These are phyloP conservation scores for Squalus acanthias DNA, from an alignment of 2,797 vertebrate species.

Conservation along the genomic window DNA sequence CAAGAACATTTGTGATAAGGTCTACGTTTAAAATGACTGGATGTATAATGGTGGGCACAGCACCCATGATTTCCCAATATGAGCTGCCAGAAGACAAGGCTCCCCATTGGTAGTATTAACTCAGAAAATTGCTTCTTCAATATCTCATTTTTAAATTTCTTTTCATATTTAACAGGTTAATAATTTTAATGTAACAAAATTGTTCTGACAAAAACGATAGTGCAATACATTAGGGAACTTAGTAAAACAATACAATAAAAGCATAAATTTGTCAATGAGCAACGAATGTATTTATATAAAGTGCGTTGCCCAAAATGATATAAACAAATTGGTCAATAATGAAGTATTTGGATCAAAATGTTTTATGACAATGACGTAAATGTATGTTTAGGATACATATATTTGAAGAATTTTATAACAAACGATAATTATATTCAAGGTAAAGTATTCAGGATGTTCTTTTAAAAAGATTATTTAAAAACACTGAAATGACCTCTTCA, in stretches of 20 bases:
- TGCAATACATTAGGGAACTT: not conserved
- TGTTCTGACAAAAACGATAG: not conserved
- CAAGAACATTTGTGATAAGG: not conserved
- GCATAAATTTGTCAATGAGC: not conserved
- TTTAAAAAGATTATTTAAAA: not conserved
- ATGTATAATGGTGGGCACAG: not conserved
- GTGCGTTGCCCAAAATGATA: not conserved
- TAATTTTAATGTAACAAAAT: not conserved
- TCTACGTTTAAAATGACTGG: not conserved
- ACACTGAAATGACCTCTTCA: not conserved
- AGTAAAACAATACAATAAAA: not conserved
- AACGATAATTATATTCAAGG: not conserved
- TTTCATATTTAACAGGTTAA: not conserved
- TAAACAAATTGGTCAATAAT: not conserved
- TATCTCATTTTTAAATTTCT: not conserved
- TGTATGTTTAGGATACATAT: not conserved
- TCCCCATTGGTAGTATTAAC: not conserved
- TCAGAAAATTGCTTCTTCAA: not conserved
- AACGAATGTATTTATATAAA: not conserved
- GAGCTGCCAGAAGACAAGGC: not conserved
- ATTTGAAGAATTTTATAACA: not conserved
- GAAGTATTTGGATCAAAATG: not conserved
- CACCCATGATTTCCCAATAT: not conserved
- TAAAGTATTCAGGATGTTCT: not conserved
- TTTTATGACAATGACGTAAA: not conserved